These are phyloP conservation scores for Odontamblyopus rebecca DNA, from an alignment of 2,797 vertebrate species.

Conservation along the genomic window DNA sequence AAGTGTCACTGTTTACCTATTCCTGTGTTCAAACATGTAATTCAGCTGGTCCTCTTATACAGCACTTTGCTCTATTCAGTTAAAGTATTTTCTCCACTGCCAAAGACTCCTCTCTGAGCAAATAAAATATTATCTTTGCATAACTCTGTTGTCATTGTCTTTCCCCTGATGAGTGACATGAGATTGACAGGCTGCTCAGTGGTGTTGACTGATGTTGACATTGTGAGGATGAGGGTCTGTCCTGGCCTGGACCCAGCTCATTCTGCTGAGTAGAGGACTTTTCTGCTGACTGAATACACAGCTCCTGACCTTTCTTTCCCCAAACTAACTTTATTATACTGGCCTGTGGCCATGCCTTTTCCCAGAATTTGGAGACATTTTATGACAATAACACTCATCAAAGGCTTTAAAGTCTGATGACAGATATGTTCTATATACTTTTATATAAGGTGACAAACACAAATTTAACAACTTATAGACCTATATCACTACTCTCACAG, in stretches of 20 bases:
- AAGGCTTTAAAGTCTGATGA: neutral
- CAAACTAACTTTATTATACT: conserved; percentile 29
- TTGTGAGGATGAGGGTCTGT: conserved; percentile 27
- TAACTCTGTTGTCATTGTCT: conserved; percentile 3
- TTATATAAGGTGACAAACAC: neutral
- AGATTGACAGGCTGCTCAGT: conserved; percentile 2
- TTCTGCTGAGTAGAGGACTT: conserved; percentile 60
- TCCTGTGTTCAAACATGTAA: conserved; percentile 11
- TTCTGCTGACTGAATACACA: conserved; percentile 59
- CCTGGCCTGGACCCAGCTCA: conserved; percentile 47
- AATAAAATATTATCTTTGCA: conserved; percentile 79
- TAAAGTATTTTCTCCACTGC: conserved; percentile 69
- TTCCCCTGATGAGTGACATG: conserved; percentile 7
- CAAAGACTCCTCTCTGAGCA: conserved; percentile 77
- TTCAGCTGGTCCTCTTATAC: conserved; percentile 22
- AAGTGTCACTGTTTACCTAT: neutral
- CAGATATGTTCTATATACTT: neutral
- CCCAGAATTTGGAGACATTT: conserved; percentile 34
- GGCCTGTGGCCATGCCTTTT: conserved; percentile 20
- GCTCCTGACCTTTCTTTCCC: conserved; percentile 45
- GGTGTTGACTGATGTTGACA: conserved; percentile 20
- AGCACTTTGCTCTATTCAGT: conserved; percentile 53
- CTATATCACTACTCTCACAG: no score
- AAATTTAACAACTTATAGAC: no score
- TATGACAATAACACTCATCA: neutral